Evolutionary conservation across 2,888 invertebrate species (phyloP).

Genomic region (Gastracanthus pulcherrimus): DNA sequence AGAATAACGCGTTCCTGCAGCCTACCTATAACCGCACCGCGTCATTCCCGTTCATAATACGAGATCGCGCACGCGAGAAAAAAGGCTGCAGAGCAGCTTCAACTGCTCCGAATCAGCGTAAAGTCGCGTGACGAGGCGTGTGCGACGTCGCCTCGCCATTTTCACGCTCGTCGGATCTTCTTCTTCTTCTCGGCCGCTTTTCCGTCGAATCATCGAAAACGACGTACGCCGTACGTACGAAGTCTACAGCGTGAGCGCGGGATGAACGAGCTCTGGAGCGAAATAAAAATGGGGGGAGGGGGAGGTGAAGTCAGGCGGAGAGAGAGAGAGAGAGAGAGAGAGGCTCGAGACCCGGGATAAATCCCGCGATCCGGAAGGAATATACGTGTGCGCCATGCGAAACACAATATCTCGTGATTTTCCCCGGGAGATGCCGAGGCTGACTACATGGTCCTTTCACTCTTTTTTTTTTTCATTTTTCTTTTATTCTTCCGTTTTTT

Average conservation of each 20-base stretch:
- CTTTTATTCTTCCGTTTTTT: not conserved
- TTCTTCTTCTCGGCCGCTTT: slow-evolving; percentile 34
- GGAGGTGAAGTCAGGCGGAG: too few species aligned
- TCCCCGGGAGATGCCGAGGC: slow-evolving; percentile 3
- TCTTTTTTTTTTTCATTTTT: not conserved
- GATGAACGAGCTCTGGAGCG: slow-evolving; percentile 52
- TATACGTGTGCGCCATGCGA: slow-evolving; percentile 66
- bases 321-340: not conserved
- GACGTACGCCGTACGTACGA: slow-evolving; percentile 14
- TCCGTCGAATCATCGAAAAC: slow-evolving; percentile 62
- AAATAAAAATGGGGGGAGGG: slow-evolving; percentile 56
- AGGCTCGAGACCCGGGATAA: slow-evolving; percentile 59
- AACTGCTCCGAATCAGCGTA: slow-evolving; percentile 5
- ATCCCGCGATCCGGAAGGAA: slow-evolving; percentile 64
- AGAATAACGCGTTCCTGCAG: not conserved
- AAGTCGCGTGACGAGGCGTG: not conserved
- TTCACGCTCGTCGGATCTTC: slow-evolving; percentile 17
- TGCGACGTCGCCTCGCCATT: too few species aligned
- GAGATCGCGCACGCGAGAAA: not conserved
- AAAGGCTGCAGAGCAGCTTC: not conserved
- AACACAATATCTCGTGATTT: slow-evolving; percentile 60
- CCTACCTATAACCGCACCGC: not conserved
- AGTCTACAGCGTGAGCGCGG: too few species aligned
- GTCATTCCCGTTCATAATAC: not conserved
- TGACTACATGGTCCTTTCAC: not conserved